Evolutionary conservation across 53 echinoderm and acorn worm species (phyloP).

Genomic region (Hippasteria phrygiana): DNA sequence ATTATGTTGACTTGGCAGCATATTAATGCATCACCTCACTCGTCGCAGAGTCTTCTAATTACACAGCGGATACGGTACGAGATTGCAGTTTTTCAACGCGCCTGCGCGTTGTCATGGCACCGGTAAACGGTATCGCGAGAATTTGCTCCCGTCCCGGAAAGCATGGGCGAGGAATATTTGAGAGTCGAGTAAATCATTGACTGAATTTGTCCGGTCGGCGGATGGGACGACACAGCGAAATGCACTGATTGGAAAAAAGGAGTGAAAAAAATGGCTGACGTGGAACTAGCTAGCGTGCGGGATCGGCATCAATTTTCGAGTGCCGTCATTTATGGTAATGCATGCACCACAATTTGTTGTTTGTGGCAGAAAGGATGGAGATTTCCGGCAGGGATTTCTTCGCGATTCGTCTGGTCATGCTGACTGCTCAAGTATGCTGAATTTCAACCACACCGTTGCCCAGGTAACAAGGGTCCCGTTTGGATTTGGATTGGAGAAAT

Average conservation of each 20-base stretch:
- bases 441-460: not conserved
- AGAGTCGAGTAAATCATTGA: slow-evolving; percentile 47
- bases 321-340: slow-evolving; percentile 31
- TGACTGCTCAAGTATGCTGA: not conserved
- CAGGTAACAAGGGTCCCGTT: not conserved
- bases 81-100: slow-evolving; percentile 6
- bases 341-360: slow-evolving; percentile 11
- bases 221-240: not conserved
- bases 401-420: not conserved
- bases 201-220: not conserved
- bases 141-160: slow-evolving; percentile 46
- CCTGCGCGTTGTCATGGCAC: slow-evolving; percentile 49
- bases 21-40: not conserved
- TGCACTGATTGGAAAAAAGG: slow-evolving; percentile 42
- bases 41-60: not conserved
- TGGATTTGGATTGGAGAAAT: not conserved
- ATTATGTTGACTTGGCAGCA: slow-evolving; percentile 17
- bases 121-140: slow-evolving; percentile 57
- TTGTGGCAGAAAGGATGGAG: not conserved
- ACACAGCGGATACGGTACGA: not conserved
- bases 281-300: not conserved
- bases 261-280: slow-evolving; percentile 53
- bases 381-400: not conserved
- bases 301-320: not conserved
- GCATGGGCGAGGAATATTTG: slow-evolving; percentile 6